A percentile compares a stretch with the other conserved stretches of the same genome.
Evolutionary conservation across 1,140 invertebrate species (phyloP).

Genomic region (Telenomus remus): DNA sequence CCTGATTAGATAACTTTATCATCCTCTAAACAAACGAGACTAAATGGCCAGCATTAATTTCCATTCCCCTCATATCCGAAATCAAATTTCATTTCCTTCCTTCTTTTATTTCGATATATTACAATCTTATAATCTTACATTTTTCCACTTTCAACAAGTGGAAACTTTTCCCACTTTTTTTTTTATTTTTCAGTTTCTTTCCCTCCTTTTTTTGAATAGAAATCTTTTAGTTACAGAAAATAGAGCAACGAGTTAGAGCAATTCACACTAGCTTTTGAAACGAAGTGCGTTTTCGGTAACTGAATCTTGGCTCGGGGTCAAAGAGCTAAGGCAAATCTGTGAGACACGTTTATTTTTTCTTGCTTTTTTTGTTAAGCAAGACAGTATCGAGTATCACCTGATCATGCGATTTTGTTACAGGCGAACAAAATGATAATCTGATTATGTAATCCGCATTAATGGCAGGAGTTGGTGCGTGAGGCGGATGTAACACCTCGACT

Average conservation of each 20-base stretch:
- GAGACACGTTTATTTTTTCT: too few species aligned
- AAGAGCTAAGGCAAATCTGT: neutral
- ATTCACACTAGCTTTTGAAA: neutral
- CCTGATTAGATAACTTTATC: constrained; percentile 18
- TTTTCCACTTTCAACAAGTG: too few species aligned
- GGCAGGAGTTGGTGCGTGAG: constrained; percentile 4
- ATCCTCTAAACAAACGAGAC: neutral
- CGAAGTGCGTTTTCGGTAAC: neutral
- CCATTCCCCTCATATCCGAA: too few species aligned
- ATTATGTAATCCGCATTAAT: constrained; percentile 41
- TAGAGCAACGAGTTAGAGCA: too few species aligned
- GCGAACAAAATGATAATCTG: constrained; percentile 33
- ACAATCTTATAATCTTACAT: too few species aligned
- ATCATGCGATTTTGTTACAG: constrained; percentile 12
- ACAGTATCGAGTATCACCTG: constrained; percentile 8
- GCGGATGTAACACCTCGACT: constrained; percentile 10
- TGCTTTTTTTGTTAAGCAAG: neutral
- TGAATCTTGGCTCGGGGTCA: neutral
- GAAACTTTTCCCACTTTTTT: too few species aligned
- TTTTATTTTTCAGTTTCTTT: too few species aligned
- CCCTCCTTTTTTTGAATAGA: too few species aligned
- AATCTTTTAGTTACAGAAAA: too few species aligned
- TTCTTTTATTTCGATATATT: too few species aligned
- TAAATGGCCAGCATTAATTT: too few species aligned
- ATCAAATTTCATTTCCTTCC: too few species aligned